phyloP scores from a whole-genome alignment of 2,888 invertebrate species.

The Heliothis peltigera region DNA sequence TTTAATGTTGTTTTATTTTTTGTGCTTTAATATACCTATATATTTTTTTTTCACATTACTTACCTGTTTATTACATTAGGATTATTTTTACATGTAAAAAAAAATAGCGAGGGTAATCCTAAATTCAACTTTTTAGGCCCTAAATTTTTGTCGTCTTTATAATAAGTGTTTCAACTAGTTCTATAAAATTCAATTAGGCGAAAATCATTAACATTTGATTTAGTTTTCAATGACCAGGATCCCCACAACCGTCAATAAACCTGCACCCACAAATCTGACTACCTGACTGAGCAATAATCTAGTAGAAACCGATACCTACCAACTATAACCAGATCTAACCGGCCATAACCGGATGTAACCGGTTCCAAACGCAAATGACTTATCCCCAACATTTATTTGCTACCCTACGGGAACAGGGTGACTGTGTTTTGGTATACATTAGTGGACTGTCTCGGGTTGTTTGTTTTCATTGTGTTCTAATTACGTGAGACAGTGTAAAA shows the following conservation, averaged over 20 bases:
- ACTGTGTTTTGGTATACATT: conserved; percentile 44
- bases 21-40: conserved; percentile 6
- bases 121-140: no score
- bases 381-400: conserved; percentile 66
- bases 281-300: conserved; percentile 45
- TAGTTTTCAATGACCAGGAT: not conserved
- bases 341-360: conserved; percentile 50
- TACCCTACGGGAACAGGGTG: conserved; percentile 62
- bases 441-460: conserved; percentile 31
- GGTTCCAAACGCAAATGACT: conserved; percentile 68
- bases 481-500: conserved; percentile 5
- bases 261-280: conserved; percentile 18
- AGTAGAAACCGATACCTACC: conserved; percentile 66
- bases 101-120: no score
- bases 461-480: conserved; percentile 32
- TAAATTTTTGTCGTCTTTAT: no score
- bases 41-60: no score
- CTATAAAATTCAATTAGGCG: not conserved
- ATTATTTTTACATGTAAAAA: no score
- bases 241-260: not conserved
- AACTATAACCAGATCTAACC: conserved; percentile 62
- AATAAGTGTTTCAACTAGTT: no score
- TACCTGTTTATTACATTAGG: no score
- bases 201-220: not conserved
- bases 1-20: conserved; percentile 20